These are phyloP conservation scores for Onthophagus sagittarius DNA, from an alignment of 2,888 invertebrate species.

Conservation along the genomic window DNA sequence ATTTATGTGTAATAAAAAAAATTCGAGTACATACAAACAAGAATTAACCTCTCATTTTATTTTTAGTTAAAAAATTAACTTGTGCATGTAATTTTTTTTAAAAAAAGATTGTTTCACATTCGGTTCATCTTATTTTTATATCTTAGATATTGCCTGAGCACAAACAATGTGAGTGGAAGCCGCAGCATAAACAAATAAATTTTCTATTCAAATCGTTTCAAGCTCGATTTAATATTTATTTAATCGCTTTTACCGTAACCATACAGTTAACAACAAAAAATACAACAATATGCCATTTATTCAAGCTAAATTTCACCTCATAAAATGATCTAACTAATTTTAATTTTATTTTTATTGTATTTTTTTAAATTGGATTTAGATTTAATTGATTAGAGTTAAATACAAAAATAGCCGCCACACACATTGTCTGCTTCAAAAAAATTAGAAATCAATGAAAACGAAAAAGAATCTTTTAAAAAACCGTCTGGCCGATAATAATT, in stretches of 20 bases:
- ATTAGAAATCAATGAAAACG: background rate
- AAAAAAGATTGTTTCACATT: too few relatives aligned
- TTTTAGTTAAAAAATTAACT: conserved; percentile 14
- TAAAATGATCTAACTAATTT: conserved; percentile 12
- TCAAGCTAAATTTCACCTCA: background rate
- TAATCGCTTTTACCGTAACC: conserved; percentile 25
- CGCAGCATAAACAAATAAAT: conserved; percentile 31
- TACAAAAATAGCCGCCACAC: conserved; percentile 54
- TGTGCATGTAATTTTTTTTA: background rate
- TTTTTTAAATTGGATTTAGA: background rate
- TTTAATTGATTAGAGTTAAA: too few relatives aligned
- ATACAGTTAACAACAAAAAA: conserved; percentile 28
- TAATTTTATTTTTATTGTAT: background rate
- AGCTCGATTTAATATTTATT: too few relatives aligned
- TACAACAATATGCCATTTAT: conserved; percentile 5
- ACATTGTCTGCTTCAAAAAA: conserved; percentile 58
- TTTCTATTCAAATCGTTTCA: too few relatives aligned
- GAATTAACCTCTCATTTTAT: conserved; percentile 21
- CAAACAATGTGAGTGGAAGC: conserved; percentile 88
- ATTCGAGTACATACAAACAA: conserved; percentile 46
- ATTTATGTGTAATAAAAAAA: conserved; percentile 43
- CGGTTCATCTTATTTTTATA: too few relatives aligned
- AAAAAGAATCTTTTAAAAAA: conserved; percentile 18
- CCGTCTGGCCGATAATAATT: background rate
- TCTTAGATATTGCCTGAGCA: conserved; percentile 55